Percentiles rank a stretch among this genome's conserved stretches.
Evolutionary conservation across 2,113 vertebrate species (phyloP).

Genomic region (Poeciliopsis occidentalis): DNA sequence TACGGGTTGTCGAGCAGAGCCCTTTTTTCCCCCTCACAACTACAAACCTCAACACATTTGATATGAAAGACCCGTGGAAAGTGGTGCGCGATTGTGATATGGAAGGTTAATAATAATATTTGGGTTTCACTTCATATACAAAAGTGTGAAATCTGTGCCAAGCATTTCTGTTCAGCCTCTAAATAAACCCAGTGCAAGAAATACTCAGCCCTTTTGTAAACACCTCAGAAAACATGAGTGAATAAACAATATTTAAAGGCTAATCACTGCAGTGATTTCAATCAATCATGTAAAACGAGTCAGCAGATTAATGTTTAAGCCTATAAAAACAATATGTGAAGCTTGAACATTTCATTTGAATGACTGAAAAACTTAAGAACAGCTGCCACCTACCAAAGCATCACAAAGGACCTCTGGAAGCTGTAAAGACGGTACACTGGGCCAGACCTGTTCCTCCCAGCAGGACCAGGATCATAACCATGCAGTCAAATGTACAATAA

Average conservation of each 20-base stretch:
- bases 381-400: background rate
- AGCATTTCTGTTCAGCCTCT: background rate
- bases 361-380: background rate
- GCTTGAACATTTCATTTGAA: background rate
- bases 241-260: too few species aligned
- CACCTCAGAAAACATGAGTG: too few species aligned
- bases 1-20: conserved; percentile 5
- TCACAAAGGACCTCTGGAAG: background rate
- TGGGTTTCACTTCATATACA: background rate
- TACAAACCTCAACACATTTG: background rate
- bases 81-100: background rate
- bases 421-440: background rate
- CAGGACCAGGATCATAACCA: background rate
- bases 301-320: background rate
- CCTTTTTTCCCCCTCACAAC: background rate
- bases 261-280: too few species aligned
- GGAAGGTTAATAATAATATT: background rate
- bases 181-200: background rate
- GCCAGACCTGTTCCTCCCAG: background rate
- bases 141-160: background rate
- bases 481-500: background rate
- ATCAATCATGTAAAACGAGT: too few species aligned
- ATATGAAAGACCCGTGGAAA: background rate
- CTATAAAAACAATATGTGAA: background rate
- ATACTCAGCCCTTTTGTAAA: too few species aligned